Percentiles rank a stretch among this genome's conserved stretches.
Conservation (phyloP, 2,888 invertebrate genomes). For the Frankliniella intonsa region DNA sequence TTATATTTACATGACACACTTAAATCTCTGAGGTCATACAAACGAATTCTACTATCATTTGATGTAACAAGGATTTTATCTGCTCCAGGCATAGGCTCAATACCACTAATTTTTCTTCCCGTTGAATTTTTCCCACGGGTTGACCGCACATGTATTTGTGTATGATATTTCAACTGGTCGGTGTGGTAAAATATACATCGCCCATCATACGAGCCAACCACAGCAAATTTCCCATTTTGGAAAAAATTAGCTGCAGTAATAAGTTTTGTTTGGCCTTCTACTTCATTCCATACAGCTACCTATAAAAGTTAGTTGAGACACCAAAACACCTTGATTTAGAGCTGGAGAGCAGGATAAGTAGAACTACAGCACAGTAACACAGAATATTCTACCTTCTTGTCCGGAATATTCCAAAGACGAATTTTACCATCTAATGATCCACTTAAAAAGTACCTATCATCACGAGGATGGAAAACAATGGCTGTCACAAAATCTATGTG, state of each 20-base stretch:
- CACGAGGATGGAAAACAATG: constrained; percentile 94
- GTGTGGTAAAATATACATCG: constrained; percentile 97
- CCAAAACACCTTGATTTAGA: background rate
- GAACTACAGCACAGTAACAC: background rate
- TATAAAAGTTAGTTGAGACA: constrained; percentile 39
- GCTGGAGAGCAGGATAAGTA: background rate
- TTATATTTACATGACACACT: constrained; percentile 94
- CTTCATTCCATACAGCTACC: constrained; percentile 96
- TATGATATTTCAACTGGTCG: constrained; percentile 96
- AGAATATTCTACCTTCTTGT: constrained; percentile 68
- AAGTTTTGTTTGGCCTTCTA: constrained; percentile 87
- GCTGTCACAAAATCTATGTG: constrained; percentile 99
- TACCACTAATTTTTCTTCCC: constrained; percentile 93
- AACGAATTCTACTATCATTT: constrained; percentile 92
- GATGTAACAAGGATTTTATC: constrained; percentile 96
- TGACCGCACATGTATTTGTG: constrained; percentile 93
- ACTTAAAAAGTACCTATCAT: constrained; percentile 87
- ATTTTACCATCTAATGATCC: constrained; percentile 97
- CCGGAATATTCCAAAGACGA: constrained; percentile 98
- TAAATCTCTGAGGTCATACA: constrained; percentile 92
- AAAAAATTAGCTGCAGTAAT: constrained; percentile 98
- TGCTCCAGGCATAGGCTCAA: constrained; percentile 93
- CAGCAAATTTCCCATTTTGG: constrained; percentile 95
- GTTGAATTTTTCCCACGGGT: constrained; percentile 93
- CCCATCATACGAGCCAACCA: constrained; percentile 97